Evolutionary conservation across 1,140 invertebrate genomes (phyloP).

Genomic region (Euglossa dilemma): DNA sequence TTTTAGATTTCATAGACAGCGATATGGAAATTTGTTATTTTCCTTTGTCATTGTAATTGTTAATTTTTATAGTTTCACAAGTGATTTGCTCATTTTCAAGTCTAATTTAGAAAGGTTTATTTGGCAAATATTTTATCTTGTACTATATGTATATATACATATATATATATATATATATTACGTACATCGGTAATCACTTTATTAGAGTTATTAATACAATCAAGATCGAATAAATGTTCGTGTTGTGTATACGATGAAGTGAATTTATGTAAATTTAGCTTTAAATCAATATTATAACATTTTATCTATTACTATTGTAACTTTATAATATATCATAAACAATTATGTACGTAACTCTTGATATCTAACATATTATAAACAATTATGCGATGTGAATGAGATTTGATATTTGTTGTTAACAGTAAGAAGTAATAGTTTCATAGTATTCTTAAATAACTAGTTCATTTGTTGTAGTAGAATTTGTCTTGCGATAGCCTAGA

Average conservation of each 20-base stretch:
- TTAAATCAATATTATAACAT: not conserved
- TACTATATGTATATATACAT: too few species aligned
- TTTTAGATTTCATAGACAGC: not conserved
- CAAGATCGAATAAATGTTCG: too few species aligned
- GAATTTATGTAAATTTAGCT: too few species aligned
- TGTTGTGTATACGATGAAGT: too few species aligned
- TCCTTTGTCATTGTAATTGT: too few species aligned
- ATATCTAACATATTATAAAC: not conserved
- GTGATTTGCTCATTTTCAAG: too few species aligned
- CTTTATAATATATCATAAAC: not conserved
- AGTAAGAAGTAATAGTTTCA: not conserved
- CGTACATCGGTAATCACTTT: too few species aligned
- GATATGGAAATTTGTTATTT: too few species aligned
- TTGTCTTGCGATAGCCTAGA: constrained; percentile 40
- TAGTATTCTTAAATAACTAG: not conserved
- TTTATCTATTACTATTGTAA: not conserved
- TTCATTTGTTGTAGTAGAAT: not conserved
- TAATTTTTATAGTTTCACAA: too few species aligned
- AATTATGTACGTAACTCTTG: not conserved
- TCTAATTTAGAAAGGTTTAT: not conserved
- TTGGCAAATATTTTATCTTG: too few species aligned
- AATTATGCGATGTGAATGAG: not conserved
- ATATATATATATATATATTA: too few species aligned
- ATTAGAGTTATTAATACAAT: too few species aligned
- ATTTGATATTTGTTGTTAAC: not conserved